Percentiles rank a stretch among this genome's conserved stretches.
phyloP scores from a whole-genome alignment of 2,797 vertebrate species.

The Nyctibius grandis region DNA sequence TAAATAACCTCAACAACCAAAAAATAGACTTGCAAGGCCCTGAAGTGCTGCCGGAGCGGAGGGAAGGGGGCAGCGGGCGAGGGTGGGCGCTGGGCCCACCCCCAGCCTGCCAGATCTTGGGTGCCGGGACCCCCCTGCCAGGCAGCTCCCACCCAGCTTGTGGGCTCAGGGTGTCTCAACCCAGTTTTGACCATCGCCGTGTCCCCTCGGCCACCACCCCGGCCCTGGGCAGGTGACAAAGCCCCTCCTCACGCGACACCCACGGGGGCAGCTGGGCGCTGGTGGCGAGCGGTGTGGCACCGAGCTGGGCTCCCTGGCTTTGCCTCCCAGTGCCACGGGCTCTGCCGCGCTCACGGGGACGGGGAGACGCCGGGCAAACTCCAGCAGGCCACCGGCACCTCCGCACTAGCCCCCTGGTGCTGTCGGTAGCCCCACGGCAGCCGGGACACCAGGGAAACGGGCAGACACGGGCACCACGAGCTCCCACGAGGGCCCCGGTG shows the following conservation, averaged over 20 bases:
- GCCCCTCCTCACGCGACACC: not conserved
- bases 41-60: not conserved
- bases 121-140: not conserved
- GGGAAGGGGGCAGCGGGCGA: too few species aligned
- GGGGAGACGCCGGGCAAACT: not conserved
- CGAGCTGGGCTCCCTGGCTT: not conserved
- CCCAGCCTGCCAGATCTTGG: not conserved
- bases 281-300: fast-evolving
- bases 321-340: not conserved
- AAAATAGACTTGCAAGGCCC: not conserved
- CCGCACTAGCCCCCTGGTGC: not conserved
- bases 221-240: not conserved
- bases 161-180: too few species aligned
- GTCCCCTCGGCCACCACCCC: not conserved
- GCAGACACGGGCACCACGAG: not conserved
- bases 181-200: not conserved
- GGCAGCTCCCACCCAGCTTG: not conserved
- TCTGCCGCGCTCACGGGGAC: not conserved
- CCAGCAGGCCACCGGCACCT: not conserved
- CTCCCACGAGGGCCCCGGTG: not conserved
- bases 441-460: not conserved
- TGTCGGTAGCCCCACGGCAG: not conserved
- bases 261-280: not conserved
- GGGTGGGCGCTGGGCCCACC: too few species aligned
- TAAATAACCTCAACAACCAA: slow-evolving; percentile 26